phyloP scores from a whole-genome alignment of 64 coral and sea anemone species.

The Exaiptasia diaphana region DNA sequence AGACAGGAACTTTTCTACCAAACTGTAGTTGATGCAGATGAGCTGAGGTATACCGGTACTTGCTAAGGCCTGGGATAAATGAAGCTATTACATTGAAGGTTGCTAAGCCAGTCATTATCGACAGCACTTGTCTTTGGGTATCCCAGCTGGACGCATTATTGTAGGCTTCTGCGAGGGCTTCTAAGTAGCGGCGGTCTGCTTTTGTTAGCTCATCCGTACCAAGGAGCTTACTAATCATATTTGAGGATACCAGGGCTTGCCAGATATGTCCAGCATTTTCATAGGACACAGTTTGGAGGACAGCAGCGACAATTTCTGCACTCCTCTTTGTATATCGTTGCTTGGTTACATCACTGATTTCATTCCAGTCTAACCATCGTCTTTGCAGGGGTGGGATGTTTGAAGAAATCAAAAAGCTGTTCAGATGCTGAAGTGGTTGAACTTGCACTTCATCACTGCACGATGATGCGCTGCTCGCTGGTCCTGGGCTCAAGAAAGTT shows the following conservation, averaged over 20 bases:
- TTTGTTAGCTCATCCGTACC: neutral
- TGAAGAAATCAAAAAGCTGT: neutral
- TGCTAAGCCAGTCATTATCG: conserved; percentile 11
- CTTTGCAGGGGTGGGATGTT: neutral
- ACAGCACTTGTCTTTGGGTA: neutral
- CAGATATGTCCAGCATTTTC: neutral
- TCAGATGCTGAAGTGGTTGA: neutral
- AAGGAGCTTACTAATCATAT: neutral
- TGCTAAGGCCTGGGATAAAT: conserved; percentile 30
- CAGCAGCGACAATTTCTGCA: neutral
- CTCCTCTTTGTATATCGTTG: neutral
- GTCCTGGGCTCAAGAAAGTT: conserved; percentile 3
- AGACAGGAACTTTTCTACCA: neutral
- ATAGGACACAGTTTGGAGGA: neutral
- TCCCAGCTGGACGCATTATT: neutral
- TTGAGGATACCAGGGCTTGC: conserved; percentile 7
- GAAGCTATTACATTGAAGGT: neutral
- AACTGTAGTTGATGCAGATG: conserved; percentile 31
- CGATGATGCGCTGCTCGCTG: neutral
- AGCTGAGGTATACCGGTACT: conserved; percentile 31
- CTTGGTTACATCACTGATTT: conserved; percentile 4
- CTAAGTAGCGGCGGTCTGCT: neutral
- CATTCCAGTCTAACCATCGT: conserved; percentile 22
- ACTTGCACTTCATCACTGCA: neutral
- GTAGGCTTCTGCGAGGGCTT: conserved; percentile 10